phyloP scores from a whole-genome alignment of 2,113 vertebrate genomes.

The Cacatua alba region DNA sequence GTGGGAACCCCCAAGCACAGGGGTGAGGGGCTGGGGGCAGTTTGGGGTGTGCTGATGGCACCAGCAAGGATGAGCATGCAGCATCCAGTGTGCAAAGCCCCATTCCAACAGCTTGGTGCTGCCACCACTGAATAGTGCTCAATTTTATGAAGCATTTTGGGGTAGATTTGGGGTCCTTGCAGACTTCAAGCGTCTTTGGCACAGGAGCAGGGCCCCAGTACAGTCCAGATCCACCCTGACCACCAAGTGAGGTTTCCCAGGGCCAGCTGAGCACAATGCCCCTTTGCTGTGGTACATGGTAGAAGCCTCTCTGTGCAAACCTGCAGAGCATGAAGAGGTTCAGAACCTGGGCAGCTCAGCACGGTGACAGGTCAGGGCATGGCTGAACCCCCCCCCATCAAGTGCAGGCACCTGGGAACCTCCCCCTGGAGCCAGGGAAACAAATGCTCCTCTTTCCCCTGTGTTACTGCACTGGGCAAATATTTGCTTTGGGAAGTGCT shows the following conservation, averaged over 20 bases:
- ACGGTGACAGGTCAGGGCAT: background rate
- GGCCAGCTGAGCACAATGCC: background rate
- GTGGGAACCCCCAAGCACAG: background rate
- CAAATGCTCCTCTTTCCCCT: conserved; percentile 17
- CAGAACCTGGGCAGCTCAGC: background rate
- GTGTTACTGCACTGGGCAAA: background rate
- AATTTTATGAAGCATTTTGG: background rate
- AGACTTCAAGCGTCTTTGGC: rapidly evolving
- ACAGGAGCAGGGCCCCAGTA: rapidly evolving
- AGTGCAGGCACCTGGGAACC: background rate
- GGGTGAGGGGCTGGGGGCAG: rapidly evolving
- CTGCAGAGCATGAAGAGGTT: background rate
- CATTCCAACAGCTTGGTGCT: rapidly evolving
- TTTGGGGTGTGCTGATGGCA: background rate
- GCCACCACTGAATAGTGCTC: rapidly evolving
- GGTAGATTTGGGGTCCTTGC: background rate
- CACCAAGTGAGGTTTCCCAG: background rate
- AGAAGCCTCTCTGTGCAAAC: background rate
- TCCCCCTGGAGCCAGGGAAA: background rate
- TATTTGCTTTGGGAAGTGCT: conserved; percentile 53
- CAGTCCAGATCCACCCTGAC: no score
- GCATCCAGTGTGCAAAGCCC: rapidly evolving
- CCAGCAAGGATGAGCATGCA: rapidly evolving
- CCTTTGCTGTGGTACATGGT: background rate
- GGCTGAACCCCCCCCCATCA: background rate